Evolutionary conservation across 1,140 invertebrate genomes (phyloP).

Genomic region (Nautilus pompilius): DNA sequence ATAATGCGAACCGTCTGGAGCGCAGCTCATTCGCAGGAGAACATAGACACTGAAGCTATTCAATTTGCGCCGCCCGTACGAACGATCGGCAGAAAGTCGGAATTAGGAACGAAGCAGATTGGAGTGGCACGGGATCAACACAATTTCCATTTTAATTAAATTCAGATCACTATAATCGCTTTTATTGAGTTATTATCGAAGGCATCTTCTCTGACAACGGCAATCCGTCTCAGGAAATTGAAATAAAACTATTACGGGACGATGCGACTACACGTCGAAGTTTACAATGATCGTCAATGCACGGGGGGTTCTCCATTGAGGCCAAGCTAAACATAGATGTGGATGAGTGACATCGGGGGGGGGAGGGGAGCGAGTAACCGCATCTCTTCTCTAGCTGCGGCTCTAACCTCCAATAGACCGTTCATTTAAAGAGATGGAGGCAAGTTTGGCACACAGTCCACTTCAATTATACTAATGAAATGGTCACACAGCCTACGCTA

Average conservation of each 20-base stretch:
- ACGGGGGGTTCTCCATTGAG: too few species aligned
- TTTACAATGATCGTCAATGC: too few species aligned
- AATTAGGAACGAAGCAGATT: slow-evolving; percentile 9
- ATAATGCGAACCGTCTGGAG: slow-evolving; percentile 20
- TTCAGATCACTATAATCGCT: slow-evolving; percentile 37
- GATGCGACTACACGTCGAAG: too few species aligned
- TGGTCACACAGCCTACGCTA: too few species aligned
- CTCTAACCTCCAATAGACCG: too few species aligned
- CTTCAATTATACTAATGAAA: too few species aligned
- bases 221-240: slow-evolving; percentile 20
- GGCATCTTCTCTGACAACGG: not conserved
- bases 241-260: slow-evolving; percentile 29
- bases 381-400: too few species aligned
- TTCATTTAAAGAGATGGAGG: too few species aligned
- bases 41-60: slow-evolving; percentile 28
- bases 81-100: not conserved
- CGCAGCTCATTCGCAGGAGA: slow-evolving; percentile 17
- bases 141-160: slow-evolving; percentile 49
- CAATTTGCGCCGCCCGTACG: slow-evolving; percentile 22
- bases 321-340: too few species aligned
- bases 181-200: not conserved
- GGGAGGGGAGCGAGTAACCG: too few species aligned
- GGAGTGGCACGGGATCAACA: not conserved
- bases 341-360: too few species aligned
- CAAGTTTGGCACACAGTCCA: too few species aligned